Conservation (phyloP, 2,797 vertebrate genomes). For the Pteronotus mesoamericanus region DNA sequence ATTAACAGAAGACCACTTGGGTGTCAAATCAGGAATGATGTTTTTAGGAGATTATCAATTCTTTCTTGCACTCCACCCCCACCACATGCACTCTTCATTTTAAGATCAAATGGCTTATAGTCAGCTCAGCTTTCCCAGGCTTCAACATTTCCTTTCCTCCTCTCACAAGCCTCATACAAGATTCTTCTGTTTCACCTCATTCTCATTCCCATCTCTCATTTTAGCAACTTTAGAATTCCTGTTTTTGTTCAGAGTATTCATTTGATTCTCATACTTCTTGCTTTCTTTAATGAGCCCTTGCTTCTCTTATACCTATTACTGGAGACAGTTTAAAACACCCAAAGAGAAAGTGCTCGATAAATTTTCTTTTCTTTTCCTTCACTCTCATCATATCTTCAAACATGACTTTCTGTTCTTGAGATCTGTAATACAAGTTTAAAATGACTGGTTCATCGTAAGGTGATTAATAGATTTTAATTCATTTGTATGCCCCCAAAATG, state of each 20-base stretch:
- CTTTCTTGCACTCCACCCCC: neutral
- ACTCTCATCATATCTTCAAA: neutral
- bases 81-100: neutral
- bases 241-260: neutral
- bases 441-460: constrained; percentile 7
- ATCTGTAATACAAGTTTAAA: neutral
- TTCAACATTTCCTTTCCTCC: neutral
- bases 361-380: neutral
- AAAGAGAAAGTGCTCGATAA: neutral
- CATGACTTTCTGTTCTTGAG: neutral
- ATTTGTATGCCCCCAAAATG: constrained; percentile 22
- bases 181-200: neutral
- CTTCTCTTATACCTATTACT: neutral
- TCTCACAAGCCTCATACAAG: neutral
- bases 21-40: neutral
- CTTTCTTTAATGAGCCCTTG: neutral
- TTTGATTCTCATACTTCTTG: neutral
- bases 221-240: neutral
- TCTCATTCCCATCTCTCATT: neutral
- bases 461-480: constrained; percentile 65
- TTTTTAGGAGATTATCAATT: neutral
- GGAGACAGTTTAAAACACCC: neutral
- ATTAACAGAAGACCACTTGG: neutral
- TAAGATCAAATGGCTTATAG: neutral
- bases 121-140: neutral